phyloP scores from a whole-genome alignment of 1,140 invertebrate genomes.

The Macrotrachela quadricornifera region DNA sequence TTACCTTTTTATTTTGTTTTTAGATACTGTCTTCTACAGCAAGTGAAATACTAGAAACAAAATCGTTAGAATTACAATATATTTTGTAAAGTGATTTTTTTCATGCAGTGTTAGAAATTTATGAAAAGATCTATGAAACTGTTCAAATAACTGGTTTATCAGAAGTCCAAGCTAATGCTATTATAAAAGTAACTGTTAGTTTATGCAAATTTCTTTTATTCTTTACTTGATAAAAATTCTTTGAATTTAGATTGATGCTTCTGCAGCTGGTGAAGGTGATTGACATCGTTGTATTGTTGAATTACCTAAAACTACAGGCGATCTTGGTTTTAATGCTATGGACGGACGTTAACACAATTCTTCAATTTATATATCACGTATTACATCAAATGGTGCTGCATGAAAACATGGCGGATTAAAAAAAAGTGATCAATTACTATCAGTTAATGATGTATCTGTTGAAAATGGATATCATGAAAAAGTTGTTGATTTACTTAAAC shows the following conservation, averaged over 20 bases:
- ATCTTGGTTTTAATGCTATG: conserved; percentile 97
- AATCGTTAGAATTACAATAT: conserved; percentile 82
- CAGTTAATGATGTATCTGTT: conserved; percentile 85
- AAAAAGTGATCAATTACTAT: conserved; percentile 85
- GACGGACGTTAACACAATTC: conserved; percentile 97
- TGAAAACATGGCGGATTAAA: conserved; percentile 89
- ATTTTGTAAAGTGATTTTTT: conserved; percentile 78
- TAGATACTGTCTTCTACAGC: conserved; percentile 29
- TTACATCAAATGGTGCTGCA: conserved; percentile 91
- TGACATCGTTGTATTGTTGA: conserved; percentile 93
- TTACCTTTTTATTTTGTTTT: no score
- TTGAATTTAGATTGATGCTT: conserved; percentile 49
- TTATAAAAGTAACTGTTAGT: not conserved
- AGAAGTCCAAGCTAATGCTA: conserved; percentile 33
- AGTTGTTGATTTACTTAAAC: conserved; percentile 91
- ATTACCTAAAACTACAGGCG: conserved; percentile 94
- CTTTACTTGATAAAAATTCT: no score
- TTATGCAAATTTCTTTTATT: no score
- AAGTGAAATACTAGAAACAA: conserved; percentile 77
- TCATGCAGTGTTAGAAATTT: conserved; percentile 83
- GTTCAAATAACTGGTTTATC: conserved; percentile 85
- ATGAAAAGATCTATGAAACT: conserved; percentile 96
- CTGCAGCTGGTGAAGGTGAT: conserved; percentile 94
- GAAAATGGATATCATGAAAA: conserved; percentile 99
- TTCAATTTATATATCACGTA: conserved; percentile 95